Evolutionary conservation across 1,140 invertebrate species (phyloP).

Genomic region (Lepeophtheirus salmonis): DNA sequence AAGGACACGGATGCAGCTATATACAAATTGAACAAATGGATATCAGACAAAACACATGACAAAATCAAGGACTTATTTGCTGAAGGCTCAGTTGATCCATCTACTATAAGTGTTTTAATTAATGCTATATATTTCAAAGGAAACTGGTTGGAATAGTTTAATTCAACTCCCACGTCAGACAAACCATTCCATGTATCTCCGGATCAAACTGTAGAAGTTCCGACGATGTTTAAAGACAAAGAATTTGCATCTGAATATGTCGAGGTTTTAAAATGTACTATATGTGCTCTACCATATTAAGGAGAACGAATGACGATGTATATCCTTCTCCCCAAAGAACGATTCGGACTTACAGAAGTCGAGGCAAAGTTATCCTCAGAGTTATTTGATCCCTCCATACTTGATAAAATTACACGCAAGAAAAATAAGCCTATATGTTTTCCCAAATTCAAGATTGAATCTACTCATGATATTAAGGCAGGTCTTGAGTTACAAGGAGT

Average conservation of each 20-base stretch:
- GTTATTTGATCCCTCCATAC: too few relatives aligned
- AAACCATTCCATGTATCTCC: conserved; percentile 35
- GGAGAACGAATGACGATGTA: conserved; percentile 44
- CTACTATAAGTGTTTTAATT: conserved; percentile 45
- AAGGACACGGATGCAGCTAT: conserved; percentile 25
- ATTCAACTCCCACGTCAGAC: conserved; percentile 31
- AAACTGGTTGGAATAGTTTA: conserved; percentile 48
- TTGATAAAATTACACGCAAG: conserved; percentile 11
- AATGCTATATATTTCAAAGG: conserved; percentile 77
- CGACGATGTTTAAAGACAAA: conserved; percentile 43
- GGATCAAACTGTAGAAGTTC: conserved; percentile 30
- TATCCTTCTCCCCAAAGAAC: conserved; percentile 39
- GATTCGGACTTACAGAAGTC: conserved; percentile 32
- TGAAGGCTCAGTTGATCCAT: conserved; percentile 28
- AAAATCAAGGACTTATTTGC: conserved; percentile 46
- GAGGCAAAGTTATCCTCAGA: conserved; percentile 19
- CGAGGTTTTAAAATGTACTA: conserved; percentile 34
- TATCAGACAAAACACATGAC: conserved; percentile 46
- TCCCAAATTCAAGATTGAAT: too few relatives aligned
- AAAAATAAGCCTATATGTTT: conserved; percentile 25
- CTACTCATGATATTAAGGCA: conserved; percentile 32
- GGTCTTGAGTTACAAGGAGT: conserved; percentile 32
- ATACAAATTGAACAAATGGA: conserved; percentile 46
- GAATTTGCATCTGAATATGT: conserved; percentile 37
- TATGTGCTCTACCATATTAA: conserved; percentile 50